These are phyloP conservation scores for Cremastinae sp. DNA, from an alignment of 2,888 invertebrate species.

Conservation along the genomic window DNA sequence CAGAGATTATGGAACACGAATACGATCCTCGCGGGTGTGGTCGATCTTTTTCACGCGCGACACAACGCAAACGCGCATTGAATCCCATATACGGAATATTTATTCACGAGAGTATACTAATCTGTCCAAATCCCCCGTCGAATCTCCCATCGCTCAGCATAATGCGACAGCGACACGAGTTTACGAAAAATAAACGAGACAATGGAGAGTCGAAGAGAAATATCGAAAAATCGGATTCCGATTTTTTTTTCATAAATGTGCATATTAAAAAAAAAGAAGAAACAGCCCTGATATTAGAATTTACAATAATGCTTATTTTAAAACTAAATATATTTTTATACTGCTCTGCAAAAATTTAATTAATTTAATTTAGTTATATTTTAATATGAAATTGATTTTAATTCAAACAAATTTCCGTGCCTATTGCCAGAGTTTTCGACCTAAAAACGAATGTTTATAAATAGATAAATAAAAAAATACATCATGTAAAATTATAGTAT, in stretches of 20 bases:
- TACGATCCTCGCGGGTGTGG: slow-evolving; percentile 49
- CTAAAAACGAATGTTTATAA: no score
- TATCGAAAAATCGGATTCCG: background rate
- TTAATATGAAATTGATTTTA: no score
- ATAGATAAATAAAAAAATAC: no score
- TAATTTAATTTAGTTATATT: no score
- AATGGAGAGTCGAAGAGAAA: slow-evolving; percentile 2
- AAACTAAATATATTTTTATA: no score
- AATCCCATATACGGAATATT: background rate
- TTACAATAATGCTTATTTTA: no score
- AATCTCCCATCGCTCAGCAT: slow-evolving; percentile 51
- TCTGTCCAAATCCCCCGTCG: slow-evolving; percentile 32
- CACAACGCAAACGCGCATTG: slow-evolving; percentile 13
- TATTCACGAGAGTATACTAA: background rate
- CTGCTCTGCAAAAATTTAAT: no score
- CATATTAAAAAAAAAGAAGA: slow-evolving; percentile 33
- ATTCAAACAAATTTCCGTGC: no score
- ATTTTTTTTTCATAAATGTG: no score
- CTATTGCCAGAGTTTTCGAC: no score
- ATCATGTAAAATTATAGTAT: no score
- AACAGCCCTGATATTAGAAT: no score
- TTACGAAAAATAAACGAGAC: slow-evolving; percentile 14
- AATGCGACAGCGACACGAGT: slow-evolving; percentile 27
- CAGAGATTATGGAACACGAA: slow-evolving; percentile 41
- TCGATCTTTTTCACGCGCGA: slow-evolving; percentile 4